Evolutionary conservation across 1,140 invertebrate species (phyloP), one percentile per base, ranked within the genome.

Genomic region (Sitobion miscanthi): DNA sequence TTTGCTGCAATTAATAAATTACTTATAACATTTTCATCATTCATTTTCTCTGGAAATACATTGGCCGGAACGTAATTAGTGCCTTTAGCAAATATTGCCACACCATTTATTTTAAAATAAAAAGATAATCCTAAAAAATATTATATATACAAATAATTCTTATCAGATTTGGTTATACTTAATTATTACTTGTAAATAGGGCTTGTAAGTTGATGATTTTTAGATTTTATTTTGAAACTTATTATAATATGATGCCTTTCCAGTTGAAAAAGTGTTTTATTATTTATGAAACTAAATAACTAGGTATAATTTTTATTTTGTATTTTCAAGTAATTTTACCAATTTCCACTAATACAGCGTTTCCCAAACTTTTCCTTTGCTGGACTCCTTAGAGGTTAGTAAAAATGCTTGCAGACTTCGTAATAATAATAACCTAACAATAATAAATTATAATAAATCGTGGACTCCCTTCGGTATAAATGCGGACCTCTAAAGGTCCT

Each of bases 61-160:
- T 98, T 97, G 1, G 97, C 96, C 3, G 99, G 99, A 95, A 99
- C 99, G 96, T 98, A 99, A 95, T 99, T 99, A 47, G 98, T 98
- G 45, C 98, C 99, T 96, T 99, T 99, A 94, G 98, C 97, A 95
- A 99, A 99, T n/a, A 99, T 97, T 30, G 97, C 96, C 9, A 97
- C 94, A 0, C 96, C 97, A 95, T 99, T 99, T 1, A 99, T 96
- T 94, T 96, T 96, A 94, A 99, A 98, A 94, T 98, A 98, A 95
- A 99, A 99, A 25, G 97, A 97, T 2, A 97, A 95, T 49, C 98
- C 98, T 95, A 95, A 91, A 94, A 94, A 94, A 94, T 49, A 83
- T 38, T 42, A 83, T 83, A 42, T 23, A 45, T 23, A 85, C 2
- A 85, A 85, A 85, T 8, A 25, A 45, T 85, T 11, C 17, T 11